Evolutionary conservation across 2,888 invertebrate genomes (phyloP), one percentile per base, ranked within the genome.

Genomic region (Drosophila nr. perissopoda): DNA sequence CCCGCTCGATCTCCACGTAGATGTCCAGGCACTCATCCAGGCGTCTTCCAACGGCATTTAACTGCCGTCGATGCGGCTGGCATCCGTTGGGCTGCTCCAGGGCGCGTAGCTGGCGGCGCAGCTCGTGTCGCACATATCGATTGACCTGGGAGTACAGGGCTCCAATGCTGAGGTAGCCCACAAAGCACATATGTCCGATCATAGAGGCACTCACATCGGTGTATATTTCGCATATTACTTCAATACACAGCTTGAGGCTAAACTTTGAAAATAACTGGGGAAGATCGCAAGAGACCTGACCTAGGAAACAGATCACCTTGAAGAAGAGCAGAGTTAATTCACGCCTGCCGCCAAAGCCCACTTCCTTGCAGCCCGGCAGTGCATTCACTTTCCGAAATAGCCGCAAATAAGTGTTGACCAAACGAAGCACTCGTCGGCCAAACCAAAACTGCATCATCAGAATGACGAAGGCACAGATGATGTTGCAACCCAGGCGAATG

Each of bases 161-260:
- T 0, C 81, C 83, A 40, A 86, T 48, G 31, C 79, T 74, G n/a
- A 86, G 69, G 38, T 76, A 86, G 25, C 81, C 77, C n/a, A 82
- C 52, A 29, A 82, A 82, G 54, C 72, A 70, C 11, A 74, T 60
- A n/a, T 83, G 72, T n/a, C 75, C 51, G 25, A 75, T 70, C 67
- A 86, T 64, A 18, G 18, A 1, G 0, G 66, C 31, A 10, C 56
- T 76, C 1, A 59, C 18, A 4, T 49, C 29, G 0, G 62, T 27
- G 31, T 83, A 74, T 0, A 64, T 25, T 0, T 86, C 70, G 13
- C 51, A 48, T 0, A 78, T 2, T 1, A 42, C 0, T 25, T 1
- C 2, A 0, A 61, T 1, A 11, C 5, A 5, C 2, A 2, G 13
- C 7, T 31, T 27, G 1, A 40, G 1, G 10, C 1, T 60, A 1